A percentile compares a stretch with the other conserved stretches of the same genome.
Evolutionary conservation across 2,797 vertebrate species (phyloP).

Genomic region (Falco cherrug): DNA sequence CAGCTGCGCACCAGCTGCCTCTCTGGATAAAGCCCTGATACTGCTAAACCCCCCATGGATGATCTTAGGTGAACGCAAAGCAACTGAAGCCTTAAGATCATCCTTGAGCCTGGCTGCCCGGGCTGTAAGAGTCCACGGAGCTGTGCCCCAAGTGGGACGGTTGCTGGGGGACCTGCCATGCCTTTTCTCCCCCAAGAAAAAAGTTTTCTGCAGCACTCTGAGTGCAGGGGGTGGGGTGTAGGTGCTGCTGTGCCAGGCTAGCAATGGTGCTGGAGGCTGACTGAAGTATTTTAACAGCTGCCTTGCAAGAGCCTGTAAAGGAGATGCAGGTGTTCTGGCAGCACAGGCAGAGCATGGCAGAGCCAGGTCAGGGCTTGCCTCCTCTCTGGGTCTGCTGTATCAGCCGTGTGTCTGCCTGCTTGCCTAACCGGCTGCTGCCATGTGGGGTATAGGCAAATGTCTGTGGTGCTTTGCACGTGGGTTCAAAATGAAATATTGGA

Average conservation of each 20-base stretch:
- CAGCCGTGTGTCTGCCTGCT: not conserved
- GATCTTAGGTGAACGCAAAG: not conserved
- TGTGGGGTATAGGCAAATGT: not conserved
- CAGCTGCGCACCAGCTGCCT: not conserved
- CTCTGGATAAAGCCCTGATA: not conserved
- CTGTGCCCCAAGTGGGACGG: not conserved
- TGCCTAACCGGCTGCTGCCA: not conserved
- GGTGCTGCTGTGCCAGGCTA: not conserved
- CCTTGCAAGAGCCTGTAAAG: not conserved
- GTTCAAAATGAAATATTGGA: not conserved
- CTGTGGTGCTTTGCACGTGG: not conserved
- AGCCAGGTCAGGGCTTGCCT: not conserved
- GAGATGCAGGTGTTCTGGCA: not conserved
- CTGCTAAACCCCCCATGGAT: accelerated
- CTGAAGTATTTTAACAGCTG: not conserved
- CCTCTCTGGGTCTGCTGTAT: not conserved
- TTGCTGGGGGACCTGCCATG: not conserved
- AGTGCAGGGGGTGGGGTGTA: not conserved
- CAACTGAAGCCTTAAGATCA: not conserved
- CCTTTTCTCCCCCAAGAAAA: accelerated
- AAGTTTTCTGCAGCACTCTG: not conserved
- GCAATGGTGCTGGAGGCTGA: not conserved
- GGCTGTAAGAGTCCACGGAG: not conserved
- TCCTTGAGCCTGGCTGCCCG: not conserved
- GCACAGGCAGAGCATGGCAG: not conserved